Evolutionary conservation across 2,797 vertebrate species (phyloP).

Genomic region (Scolopax rusticola): DNA sequence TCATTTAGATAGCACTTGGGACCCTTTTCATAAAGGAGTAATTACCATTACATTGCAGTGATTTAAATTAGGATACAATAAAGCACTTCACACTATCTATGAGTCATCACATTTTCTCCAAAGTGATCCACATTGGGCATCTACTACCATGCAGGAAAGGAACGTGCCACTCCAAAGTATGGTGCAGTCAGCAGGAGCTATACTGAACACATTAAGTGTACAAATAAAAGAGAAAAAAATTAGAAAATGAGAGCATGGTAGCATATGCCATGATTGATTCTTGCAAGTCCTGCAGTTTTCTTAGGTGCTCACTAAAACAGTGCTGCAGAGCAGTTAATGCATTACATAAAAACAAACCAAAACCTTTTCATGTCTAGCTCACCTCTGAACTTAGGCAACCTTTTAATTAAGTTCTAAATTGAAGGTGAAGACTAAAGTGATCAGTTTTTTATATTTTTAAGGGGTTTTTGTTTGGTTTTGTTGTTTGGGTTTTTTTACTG

Average conservation of each 20-base stretch:
- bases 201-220: not conserved
- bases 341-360: not conserved
- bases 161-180: not conserved
- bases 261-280: not conserved
- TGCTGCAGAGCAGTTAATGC: not conserved
- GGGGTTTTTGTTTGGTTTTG: not conserved
- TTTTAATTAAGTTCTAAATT: not conserved
- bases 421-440: not conserved
- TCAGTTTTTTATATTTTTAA: too few relatives aligned
- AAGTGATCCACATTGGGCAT: conserved; percentile 18
- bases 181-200: conserved; percentile 45
- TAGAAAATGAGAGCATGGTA: not conserved
- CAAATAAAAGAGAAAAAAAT: conserved; percentile 38
- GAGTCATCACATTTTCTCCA: conserved; percentile 42
- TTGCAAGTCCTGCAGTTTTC: conserved; percentile 43
- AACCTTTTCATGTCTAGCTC: accelerated
- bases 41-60: conserved; percentile 44
- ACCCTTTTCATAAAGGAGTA: conserved; percentile 21
- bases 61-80: conserved; percentile 30
- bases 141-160: not conserved
- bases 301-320: not conserved
- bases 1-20: conserved; percentile 10
- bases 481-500: not conserved
- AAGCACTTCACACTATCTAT: not conserved
- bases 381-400: not conserved